These are phyloP conservation scores for Diadophis punctatus DNA, from an alignment of 2,113 vertebrate species.

Conservation along the genomic window DNA sequence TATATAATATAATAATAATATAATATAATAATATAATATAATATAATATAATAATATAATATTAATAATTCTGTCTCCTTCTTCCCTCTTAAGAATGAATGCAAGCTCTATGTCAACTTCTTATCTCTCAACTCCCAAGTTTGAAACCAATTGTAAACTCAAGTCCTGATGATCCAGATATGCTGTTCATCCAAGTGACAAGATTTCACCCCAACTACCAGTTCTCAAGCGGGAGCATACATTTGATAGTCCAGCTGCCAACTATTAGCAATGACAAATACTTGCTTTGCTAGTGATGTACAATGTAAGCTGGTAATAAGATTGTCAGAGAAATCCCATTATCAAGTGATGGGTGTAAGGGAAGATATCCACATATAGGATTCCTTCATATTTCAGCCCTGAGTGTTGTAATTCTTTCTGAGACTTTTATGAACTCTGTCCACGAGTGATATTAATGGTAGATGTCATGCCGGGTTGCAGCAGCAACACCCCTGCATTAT, in stretches of 20 bases:
- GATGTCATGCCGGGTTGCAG: not conserved
- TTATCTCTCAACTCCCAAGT: not conserved
- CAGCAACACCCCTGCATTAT: constrained; percentile 24
- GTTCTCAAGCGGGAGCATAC: not conserved
- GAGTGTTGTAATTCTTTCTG: not conserved
- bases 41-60: no score
- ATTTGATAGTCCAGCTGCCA: not conserved
- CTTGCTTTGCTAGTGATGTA: not conserved
- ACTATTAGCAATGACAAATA: not conserved
- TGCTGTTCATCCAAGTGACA: not conserved
- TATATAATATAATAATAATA: no score
- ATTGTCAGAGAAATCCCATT: not conserved
- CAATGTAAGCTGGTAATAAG: not conserved
- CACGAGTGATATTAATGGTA: constrained; percentile 19
- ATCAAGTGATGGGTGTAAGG: not conserved
- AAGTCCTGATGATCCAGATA: not conserved
- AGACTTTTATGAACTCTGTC: constrained; percentile 10
- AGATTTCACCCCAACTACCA: not conserved
- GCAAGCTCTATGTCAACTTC: not conserved
- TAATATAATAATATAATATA: no score
- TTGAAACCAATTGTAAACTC: not conserved
- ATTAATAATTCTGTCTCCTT: not conserved
- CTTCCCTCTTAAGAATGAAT: not conserved
- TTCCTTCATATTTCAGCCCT: not conserved
- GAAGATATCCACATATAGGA: not conserved